phyloP scores from a whole-genome alignment of 2,113 vertebrate genomes.

The Muntiacus muntjak region DNA sequence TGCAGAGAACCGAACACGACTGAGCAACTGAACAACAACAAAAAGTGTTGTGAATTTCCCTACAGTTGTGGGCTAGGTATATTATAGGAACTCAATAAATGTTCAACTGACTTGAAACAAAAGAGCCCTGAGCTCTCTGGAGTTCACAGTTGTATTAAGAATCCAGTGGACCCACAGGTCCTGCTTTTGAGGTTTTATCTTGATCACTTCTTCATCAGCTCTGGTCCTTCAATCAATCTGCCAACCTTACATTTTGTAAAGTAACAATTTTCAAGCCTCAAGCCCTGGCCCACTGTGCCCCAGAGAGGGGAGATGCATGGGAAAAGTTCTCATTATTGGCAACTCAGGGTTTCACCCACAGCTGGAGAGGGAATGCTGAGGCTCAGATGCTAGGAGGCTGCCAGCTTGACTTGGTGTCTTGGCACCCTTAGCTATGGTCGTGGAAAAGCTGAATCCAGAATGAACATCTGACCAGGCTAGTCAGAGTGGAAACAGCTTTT shows the following conservation, averaged over 20 bases:
- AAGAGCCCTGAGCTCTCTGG: not conserved
- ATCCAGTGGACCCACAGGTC: not conserved
- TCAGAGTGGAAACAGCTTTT: conserved; percentile 44
- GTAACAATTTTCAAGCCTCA: not conserved
- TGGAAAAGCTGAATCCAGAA: conserved; percentile 46
- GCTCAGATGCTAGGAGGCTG: not conserved
- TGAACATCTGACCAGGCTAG: conserved; percentile 50
- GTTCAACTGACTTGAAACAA: not conserved
- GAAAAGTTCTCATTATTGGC: not conserved
- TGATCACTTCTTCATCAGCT: not conserved
- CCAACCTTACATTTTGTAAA: not conserved
- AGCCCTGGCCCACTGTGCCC: not conserved
- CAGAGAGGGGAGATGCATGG: not conserved
- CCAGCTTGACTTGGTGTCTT: conserved; percentile 13
- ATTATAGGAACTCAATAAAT: not conserved
- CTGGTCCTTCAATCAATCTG: not conserved
- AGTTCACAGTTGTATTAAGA: not conserved
- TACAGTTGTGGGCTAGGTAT: not conserved
- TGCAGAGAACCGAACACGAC: not conserved
- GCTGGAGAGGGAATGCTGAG: not conserved
- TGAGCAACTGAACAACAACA: not conserved
- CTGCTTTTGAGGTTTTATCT: not conserved
- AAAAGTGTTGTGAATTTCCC: not conserved
- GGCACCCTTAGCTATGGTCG: not conserved
- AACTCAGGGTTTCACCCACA: not conserved